Base-by-base conservation (phyloP, 2,888 invertebrate species). In the Eilema caniola region DNA sequence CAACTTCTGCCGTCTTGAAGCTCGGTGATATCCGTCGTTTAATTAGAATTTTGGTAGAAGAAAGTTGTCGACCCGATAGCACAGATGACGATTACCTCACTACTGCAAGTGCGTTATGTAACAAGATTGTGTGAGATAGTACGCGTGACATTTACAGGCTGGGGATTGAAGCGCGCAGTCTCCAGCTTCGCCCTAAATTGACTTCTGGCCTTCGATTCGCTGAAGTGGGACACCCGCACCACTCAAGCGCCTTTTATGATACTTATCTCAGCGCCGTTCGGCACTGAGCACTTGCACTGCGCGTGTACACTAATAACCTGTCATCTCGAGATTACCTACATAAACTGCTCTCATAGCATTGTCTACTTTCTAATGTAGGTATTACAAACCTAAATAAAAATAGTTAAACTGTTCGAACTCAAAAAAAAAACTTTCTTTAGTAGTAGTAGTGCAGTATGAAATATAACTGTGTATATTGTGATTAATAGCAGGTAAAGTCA, bases 71-170 rank as follows among this genome's bases (percentile, higher is more conserved):
- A 77, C 72, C 76, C 67, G 76, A 77, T 76, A 78, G 74, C 79
- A 64, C 78, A 78, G 73, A 82, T 81, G 81, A 78, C 75, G 78
- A 69, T 78, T 80, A 73, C 79, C 67, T 74, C 82, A 79, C 67
- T 74, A 70, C 75, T 76, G 70, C 79, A 81, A 82, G 78, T 81
- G 70, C 72, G 76, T 92, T 90, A 89, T 86, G 87, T 87, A 92
- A 92, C 80, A 77, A 79, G 79, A 84, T 84, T 83, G 84, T 82
- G 77, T 86, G 87, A 86, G 88, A 89, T 88, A 89, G 86, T 83
- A 84, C 86, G 86, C 86, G 85, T 93, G 93, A 92, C 93, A 93
- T 93, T 92, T 92, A 88, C 79, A 74, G 68, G 84, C 81, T 84
- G 86, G 84, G 86, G 87, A 87, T 83, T 83, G 85, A 87, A 87